Percentiles rank a stretch among this genome's conserved stretches.
These are phyloP conservation scores for Halcyon chelicuti DNA, from an alignment of 2,797 vertebrate species.

Conservation along the genomic window DNA sequence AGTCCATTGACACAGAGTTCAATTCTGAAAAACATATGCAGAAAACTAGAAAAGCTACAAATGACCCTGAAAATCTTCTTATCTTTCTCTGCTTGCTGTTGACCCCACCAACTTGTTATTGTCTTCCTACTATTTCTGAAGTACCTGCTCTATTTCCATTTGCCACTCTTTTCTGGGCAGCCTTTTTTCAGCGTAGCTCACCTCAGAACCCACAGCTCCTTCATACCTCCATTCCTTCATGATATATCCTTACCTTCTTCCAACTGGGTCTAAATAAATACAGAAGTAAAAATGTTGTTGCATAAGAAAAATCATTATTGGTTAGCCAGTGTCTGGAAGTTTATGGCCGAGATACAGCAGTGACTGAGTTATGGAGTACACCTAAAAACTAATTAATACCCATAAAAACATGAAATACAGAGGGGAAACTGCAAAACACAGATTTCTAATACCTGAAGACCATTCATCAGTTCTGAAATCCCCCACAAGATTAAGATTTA, in stretches of 20 bases:
- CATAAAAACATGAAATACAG: not conserved
- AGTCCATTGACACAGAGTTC: not conserved
- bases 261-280: not conserved
- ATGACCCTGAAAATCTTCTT: not conserved
- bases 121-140: not conserved
- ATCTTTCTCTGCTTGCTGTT: not conserved
- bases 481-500: not conserved
- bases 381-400: not conserved
- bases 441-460: not conserved
- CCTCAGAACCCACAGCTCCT: not conserved
- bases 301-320: too few relatives aligned
- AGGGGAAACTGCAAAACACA: not conserved
- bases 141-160: not conserved
- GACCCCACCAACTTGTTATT: not conserved
- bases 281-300: too few relatives aligned
- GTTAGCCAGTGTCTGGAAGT: too few relatives aligned
- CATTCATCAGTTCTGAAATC: not conserved
- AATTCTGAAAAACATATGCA: not conserved
- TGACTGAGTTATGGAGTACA: not conserved
- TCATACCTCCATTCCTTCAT: not conserved
- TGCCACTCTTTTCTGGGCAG: not conserved
- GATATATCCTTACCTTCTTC: not conserved
- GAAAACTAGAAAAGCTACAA: not conserved
- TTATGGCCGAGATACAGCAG: not conserved
- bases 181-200: not conserved